Percentiles rank a stretch among this genome's conserved stretches.
Conservation (phyloP, 2,888 invertebrate species). For the Sarcophaga carnaria region DNA sequence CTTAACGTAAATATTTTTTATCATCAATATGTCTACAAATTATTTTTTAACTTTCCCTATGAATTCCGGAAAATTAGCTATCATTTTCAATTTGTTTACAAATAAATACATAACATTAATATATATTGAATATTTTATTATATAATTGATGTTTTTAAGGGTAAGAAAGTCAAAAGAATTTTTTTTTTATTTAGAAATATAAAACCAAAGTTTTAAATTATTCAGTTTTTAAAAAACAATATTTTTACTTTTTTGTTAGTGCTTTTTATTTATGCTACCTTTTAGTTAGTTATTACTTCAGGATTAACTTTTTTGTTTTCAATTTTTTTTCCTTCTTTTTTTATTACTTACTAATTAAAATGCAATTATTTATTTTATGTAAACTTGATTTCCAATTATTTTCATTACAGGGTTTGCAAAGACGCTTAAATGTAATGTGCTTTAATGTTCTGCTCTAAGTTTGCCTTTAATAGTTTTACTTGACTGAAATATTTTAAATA, state of each 20-base stretch:
- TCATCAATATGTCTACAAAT: not conserved
- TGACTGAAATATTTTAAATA: conserved; percentile 57
- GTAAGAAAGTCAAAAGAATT: no score
- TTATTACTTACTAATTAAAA: conserved; percentile 27
- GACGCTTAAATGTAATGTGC: not conserved
- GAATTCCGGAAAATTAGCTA: conserved; percentile 32
- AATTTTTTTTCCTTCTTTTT: not conserved
- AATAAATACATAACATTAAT: conserved; percentile 65
- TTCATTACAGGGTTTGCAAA: conserved; percentile 38
- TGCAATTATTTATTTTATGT: conserved; percentile 44
- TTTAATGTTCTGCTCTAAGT: not conserved
- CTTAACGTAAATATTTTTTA: conserved; percentile 51
- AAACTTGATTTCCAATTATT: conserved; percentile 25
- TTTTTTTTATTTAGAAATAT: no score
- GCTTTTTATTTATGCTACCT: not conserved
- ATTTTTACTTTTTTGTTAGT: conserved; percentile 19
- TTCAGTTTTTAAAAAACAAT: not conserved
- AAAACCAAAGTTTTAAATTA: conserved; percentile 14
- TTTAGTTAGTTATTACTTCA: not conserved
- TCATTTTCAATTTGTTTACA: conserved; percentile 28
- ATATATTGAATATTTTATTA: conserved; percentile 56
- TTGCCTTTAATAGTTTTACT: conserved; percentile 46
- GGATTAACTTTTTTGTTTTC: conserved; percentile 8
- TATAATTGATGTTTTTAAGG: conserved; percentile 38
- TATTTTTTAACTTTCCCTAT: no score